Base-by-base conservation (phyloP, 2,888 invertebrate species). In the Luperina nickerlii region DNA sequence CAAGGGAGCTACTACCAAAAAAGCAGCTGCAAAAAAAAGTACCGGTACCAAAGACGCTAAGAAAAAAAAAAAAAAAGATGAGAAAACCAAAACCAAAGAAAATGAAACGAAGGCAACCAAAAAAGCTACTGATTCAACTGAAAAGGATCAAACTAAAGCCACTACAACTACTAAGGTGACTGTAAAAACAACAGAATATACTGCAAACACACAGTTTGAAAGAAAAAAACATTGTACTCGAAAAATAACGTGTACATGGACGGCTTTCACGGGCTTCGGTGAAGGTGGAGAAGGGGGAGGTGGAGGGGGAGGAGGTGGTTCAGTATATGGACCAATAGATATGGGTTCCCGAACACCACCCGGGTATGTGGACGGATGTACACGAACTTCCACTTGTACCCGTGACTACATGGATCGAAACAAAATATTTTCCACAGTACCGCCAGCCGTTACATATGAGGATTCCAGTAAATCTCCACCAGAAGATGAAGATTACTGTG, bases 221-320 rank as follows among this genome's bases (percentile, higher is more conserved):
- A 91, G 94, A 76, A 87, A 92, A 85, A 96, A 94, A 87, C 90
- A 95, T 81, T 97, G 96, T 79, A 96, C 96, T 45, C 94, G 96
- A 66, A 95, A 94, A 88, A 85, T 96, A 75, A 97, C 96, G 1
- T 97, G 96, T 87, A 96, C 96, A 13, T 96, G 96, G 96, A 96
- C 96, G 57, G 93, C 92, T 76, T 89, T 92, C 57, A 92, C 92
- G 60, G 82, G 91, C 54, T 0, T 0, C 0, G 91, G 92, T 77
- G 92, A 88, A 73, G 91, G 90, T 68, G 95, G 92, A 92, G 89
- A 42, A 91, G 89, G 54, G 66, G 71, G 9, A n/a, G 69, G 24
- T 57, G 24, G 11, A n/a, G 72, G 60, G 51, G 63, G 24, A 76
- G 67, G 8, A 24, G 51, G 48, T 20, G 90, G 27, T 27, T 13